phyloP scores from a whole-genome alignment of 2,888 invertebrate genomes.

The Crossocerus cetratus region DNA sequence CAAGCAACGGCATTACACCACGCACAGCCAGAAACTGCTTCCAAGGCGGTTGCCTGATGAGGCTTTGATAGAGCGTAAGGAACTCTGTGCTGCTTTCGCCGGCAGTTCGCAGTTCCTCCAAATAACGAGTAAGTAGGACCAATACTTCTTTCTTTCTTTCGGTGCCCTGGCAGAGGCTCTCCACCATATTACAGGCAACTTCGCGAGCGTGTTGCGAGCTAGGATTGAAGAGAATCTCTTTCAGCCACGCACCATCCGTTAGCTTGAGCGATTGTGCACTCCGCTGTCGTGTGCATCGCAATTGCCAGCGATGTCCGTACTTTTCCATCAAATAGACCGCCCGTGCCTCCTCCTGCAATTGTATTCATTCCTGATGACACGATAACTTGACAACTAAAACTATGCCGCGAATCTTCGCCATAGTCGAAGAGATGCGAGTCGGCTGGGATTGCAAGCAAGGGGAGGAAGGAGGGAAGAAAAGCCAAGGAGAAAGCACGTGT shows the following conservation, averaged over 20 bases:
- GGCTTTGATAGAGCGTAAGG: conserved; percentile 89
- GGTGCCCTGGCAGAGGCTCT: conserved; percentile 86
- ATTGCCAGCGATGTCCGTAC: conserved; percentile 84
- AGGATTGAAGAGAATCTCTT: conserved; percentile 94
- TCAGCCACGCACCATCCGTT: conserved; percentile 89
- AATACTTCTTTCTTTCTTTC: conserved; percentile 87
- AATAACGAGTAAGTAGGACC: conserved; percentile 91
- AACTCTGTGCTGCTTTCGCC: conserved; percentile 97
- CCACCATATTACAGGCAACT: conserved; percentile 92
- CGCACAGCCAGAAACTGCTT: conserved; percentile 94
- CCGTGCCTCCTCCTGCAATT: conserved; percentile 67
- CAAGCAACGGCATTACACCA: conserved; percentile 90
- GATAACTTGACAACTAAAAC: no score
- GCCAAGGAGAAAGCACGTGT: no score
- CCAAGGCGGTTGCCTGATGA: conserved; percentile 93
- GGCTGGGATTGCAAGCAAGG: no score
- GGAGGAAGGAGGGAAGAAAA: no score
- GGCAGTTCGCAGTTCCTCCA: conserved; percentile 90
- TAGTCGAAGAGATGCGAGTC: no score
- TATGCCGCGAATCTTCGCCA: no score
- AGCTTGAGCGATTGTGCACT: conserved; percentile 81
- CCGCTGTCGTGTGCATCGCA: conserved; percentile 75
- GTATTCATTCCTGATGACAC: no score
- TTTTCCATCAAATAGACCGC: conserved; percentile 85
- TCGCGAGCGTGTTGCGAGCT: conserved; percentile 93